Conservation (phyloP, 2,113 vertebrate genomes). For the Protobothrops flavoviridis region DNA sequence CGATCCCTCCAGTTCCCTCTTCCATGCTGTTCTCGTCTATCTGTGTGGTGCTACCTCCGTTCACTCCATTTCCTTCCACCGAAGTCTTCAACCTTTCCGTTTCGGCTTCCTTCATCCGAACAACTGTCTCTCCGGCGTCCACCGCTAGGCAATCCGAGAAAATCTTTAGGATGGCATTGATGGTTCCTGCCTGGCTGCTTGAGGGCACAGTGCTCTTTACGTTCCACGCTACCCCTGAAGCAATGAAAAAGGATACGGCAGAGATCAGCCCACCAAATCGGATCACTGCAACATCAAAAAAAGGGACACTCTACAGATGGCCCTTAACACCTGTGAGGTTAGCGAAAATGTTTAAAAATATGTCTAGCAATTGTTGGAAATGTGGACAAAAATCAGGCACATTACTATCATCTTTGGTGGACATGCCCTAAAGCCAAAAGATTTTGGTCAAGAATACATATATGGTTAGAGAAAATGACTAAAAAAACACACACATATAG, state of each 20-base stretch:
- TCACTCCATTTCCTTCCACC: slow-evolving; percentile 58
- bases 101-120: slow-evolving; percentile 75
- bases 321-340: no score
- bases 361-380: no score
- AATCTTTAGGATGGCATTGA: slow-evolving; percentile 82
- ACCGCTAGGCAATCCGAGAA: slow-evolving; percentile 81
- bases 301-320: no score
- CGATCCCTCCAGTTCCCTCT: slow-evolving; percentile 65
- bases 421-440: no score
- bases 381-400: no score
- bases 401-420: no score
- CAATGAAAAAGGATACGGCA: background rate
- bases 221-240: slow-evolving; percentile 85
- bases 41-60: slow-evolving; percentile 22
- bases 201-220: slow-evolving; percentile 81
- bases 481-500: no score
- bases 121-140: slow-evolving; percentile 74
- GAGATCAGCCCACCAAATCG: background rate
- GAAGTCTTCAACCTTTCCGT: slow-evolving; percentile 60
- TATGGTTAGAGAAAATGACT: no score
- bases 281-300: no score
- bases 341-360: no score
- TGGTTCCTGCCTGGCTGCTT: slow-evolving; percentile 80
- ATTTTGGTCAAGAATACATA: no score
- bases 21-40: slow-evolving; percentile 73